Evolutionary conservation across 2,797 vertebrate genomes (phyloP), one percentile per base, ranked within the genome.

Genomic region (Rhadinocentrus ornatus): DNA sequence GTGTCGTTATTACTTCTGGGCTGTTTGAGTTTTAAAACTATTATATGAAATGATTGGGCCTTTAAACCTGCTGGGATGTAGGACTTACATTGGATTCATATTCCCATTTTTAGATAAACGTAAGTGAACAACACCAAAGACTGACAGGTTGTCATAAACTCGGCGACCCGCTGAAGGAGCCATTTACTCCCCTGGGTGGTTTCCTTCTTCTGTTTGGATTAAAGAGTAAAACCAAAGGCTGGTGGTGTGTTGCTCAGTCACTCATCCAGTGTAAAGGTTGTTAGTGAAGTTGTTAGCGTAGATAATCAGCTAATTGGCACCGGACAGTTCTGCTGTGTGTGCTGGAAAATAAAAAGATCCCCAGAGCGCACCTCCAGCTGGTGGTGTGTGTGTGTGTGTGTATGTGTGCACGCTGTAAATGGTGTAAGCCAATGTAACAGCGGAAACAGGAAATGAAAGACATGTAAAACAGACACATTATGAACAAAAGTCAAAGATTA

Each of bases 371-470:
- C 72, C 78, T 82, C 76, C 81, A 67, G 80, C 55, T 89, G 90
- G 92, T 0, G 11, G 50, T 26, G 31, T 39, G 63, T 55, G 34
- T 39, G 50, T 53, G 63, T 55, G 61, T 69, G 58, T 62, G 62
- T 32, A 44, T 41, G 70, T 34, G 54, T 34, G 46, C 32, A 52
- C 50, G 57, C 18, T 39, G 55, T 88, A 88, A 83, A 46, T 87
- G 91, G 92, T 88, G 88, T 90, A 75, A 88, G 93, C 93, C 92
- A 93, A 92, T 92, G 92, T 93, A 92, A 93, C 63, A 81, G 92
- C 93, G 90, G 54, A 53, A 44, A 59, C 3, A 34, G 1, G 62
- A 2, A 62, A 34, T 22, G 57, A 32, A 34, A 63, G 52, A 58
- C 41, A 41, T 35, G 48, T 50, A 62, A 58, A 73, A 60, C 46